Base-by-base conservation (phyloP, 2,888 invertebrate genomes). In the Masnerella sp. region DNA sequence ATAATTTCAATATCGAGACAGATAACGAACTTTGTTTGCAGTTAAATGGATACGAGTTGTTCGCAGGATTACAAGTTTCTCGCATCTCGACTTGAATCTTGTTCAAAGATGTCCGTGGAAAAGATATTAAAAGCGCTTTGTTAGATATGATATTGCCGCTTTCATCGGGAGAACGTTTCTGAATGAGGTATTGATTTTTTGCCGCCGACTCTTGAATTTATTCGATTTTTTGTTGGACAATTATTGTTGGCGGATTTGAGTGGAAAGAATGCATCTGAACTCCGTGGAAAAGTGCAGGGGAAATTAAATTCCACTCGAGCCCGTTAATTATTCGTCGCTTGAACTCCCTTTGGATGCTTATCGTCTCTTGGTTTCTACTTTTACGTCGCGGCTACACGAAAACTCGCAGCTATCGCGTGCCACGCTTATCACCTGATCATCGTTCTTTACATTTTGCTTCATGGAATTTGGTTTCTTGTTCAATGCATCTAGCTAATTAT, bases 281-380 rank as follows among this genome's bases (percentile, higher is more conserved):
- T n/a, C n/a, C n/a, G n/a, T n/a, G n/a, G n/a, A 28, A 12, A 15
- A 25, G 14, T 32, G 17, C 11, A 32, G 30, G 28, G 28, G 28
- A 7, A 52, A 52, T 52, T 52, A 38, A 36, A 52, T 52, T 38
- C 25, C 36, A 22, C 52, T 22, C 52, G 17, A 12, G 15, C 1
- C 22, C 14, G 52, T 38, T 52, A 38, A 36, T 52, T 52, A 49
- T 49, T 49, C 47, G n/a, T 30, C 47, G 18, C 32, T 18, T 18
- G 11, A 28, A 18, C 32, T 30, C 32, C 43, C 43, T 25, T 25
- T 11, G 25, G 25, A 43, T 43, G 47, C 18, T 49, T 49, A 49
- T 49, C 15, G 45, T 43, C 25, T 43, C 43, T 43, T 25, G 22
- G 25, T 49, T 32, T 49, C 32, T 5, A 11, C 47, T 49, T 49